Conservation (phyloP, 2,797 vertebrate species). For the Anolis apletophallus region DNA sequence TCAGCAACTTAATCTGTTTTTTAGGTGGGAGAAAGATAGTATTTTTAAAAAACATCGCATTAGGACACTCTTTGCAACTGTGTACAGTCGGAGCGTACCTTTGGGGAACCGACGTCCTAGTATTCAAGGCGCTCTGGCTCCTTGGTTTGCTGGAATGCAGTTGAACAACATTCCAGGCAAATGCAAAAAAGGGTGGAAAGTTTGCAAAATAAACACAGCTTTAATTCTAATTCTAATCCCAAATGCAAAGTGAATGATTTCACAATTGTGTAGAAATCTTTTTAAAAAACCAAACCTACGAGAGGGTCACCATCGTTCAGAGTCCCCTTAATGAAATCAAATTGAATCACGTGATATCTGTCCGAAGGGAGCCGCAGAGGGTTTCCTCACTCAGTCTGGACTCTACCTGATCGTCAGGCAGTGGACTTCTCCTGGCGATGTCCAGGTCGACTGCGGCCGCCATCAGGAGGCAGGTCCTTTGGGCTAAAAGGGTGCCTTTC, state of each 20-base stretch:
- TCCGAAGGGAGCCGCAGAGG: not conserved
- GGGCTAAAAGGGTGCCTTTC: conserved; percentile 84
- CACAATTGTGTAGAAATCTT: too few relatives aligned
- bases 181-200: not conserved
- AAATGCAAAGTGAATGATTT: not conserved
- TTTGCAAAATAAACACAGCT: not conserved
- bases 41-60: not conserved
- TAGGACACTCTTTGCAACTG: not conserved
- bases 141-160: conserved; percentile 13
- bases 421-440: conserved; percentile 79
- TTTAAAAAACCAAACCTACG: too few relatives aligned
- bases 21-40: conserved; percentile 41
- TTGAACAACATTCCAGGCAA: not conserved
- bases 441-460: conserved; percentile 87
- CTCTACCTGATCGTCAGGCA: conserved; percentile 83
- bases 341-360: too few relatives aligned
- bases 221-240: not conserved
- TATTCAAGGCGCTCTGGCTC: not conserved
- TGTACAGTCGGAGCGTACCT: not conserved
- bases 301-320: too few relatives aligned
- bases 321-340: too few relatives aligned
- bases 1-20: conserved; percentile 82
- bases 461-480: conserved; percentile 92
- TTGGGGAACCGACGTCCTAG: not conserved
- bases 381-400: not conserved